These are phyloP conservation scores for Aleiodes alternator DNA, from an alignment of 2,888 invertebrate genomes.

Conservation along the genomic window DNA sequence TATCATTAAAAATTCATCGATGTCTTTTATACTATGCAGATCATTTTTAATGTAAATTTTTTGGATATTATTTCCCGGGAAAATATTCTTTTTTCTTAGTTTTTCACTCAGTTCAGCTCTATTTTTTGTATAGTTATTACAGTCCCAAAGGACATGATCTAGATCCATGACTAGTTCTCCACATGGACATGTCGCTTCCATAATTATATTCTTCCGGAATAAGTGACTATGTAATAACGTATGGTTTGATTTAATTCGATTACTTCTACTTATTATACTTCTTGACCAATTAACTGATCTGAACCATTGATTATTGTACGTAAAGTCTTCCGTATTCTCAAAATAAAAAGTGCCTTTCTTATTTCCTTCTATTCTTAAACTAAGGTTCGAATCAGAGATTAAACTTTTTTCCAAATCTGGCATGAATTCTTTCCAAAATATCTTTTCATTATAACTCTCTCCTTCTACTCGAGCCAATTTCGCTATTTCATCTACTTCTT, in stretches of 20 bases:
- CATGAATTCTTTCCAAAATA: constrained; percentile 6
- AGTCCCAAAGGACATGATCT: background rate
- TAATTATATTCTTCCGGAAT: background rate
- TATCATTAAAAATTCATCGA: too few species aligned
- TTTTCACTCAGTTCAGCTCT: too few species aligned
- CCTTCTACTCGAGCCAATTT: constrained; percentile 1
- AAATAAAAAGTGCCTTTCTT: background rate
- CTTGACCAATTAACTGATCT: background rate
- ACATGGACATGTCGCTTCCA: background rate
- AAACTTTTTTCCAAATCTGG: background rate
- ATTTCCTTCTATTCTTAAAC: background rate
- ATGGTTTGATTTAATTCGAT: background rate
- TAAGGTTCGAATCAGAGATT: background rate
- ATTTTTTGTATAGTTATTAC: background rate
- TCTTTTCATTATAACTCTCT: background rate
- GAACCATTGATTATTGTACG: constrained; percentile 11
- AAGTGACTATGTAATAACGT: background rate
- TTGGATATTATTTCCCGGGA: too few species aligned
- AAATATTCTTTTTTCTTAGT: too few species aligned
- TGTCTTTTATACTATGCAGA: too few species aligned
- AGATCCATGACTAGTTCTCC: background rate
- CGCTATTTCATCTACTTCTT: constrained; percentile 39
- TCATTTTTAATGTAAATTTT: too few species aligned
- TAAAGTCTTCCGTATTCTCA: background rate
- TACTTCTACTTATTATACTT: background rate